Percentiles rank a stretch among this genome's conserved stretches.
These are phyloP conservation scores for Rhimphoctona megacephalus DNA, from an alignment of 2,888 invertebrate species.

Conservation along the genomic window DNA sequence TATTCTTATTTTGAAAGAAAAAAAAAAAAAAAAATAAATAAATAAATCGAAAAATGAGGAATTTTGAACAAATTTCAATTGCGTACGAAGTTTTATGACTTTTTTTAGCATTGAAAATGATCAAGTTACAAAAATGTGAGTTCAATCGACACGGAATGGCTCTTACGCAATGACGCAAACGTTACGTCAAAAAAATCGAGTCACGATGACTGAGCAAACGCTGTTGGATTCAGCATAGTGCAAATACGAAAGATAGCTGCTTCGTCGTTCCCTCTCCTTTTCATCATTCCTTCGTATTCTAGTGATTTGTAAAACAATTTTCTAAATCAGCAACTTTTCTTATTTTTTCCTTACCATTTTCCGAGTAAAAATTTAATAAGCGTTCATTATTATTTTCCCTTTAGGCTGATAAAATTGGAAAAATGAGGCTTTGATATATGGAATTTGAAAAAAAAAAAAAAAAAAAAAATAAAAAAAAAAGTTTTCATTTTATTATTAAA, in stretches of 20 bases:
- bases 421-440: neutral
- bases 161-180: neutral
- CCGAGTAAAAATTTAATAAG: neutral
- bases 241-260: neutral
- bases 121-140: too few relatives aligned
- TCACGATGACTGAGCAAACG: constrained; percentile 71
- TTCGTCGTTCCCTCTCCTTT: neutral
- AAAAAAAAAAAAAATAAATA: too few relatives aligned
- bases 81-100: too few relatives aligned
- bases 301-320: neutral
- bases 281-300: neutral
- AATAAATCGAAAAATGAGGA: too few relatives aligned
- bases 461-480: neutral
- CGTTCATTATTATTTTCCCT: neutral
- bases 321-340: neutral
- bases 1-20: too few relatives aligned
- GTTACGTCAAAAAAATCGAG: constrained; percentile 54
- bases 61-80: too few relatives aligned
- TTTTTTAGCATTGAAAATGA: neutral
- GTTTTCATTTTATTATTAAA: neutral
- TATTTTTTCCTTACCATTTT: neutral
- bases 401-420: too few relatives aligned
- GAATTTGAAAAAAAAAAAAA: neutral
- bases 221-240: neutral
- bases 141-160: neutral